These are phyloP conservation scores for Ichneumoninae sp. DNA, from an alignment of 2,888 invertebrate species.

Conservation along the genomic window DNA sequence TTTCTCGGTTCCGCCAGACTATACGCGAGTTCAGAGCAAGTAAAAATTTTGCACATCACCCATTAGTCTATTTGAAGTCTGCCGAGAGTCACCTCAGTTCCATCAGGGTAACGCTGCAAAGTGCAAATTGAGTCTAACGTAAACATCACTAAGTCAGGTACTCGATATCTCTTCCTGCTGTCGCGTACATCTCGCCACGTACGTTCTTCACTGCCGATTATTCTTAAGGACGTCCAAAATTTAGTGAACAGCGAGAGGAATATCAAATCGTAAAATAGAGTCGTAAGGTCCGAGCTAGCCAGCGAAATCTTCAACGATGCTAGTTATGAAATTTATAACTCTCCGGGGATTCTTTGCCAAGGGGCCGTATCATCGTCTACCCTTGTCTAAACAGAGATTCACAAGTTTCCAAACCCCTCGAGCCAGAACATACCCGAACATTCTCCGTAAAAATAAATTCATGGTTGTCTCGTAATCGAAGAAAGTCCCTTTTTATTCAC, in stretches of 20 bases:
- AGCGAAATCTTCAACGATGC: constrained; percentile 49
- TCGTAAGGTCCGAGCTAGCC: constrained; percentile 27
- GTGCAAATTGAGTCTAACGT: constrained; percentile 6
- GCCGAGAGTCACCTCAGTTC: no score
- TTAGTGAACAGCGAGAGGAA: constrained; percentile 22
- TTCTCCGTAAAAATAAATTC: constrained; percentile 14
- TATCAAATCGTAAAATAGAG: constrained; percentile 53
- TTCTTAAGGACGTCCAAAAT: constrained; percentile 39
- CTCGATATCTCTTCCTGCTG: not conserved
- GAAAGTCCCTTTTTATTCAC: not conserved
- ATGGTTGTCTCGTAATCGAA: constrained; percentile 9
- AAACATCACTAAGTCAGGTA: constrained; percentile 23
- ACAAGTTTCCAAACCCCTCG: constrained; percentile 31
- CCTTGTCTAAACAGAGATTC: constrained; percentile 55
- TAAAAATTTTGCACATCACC: no score
- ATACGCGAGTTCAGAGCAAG: no score
- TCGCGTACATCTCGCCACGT: not conserved
- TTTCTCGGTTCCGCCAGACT: no score
- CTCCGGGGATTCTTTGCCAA: constrained; percentile 56
- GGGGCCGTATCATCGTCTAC: constrained; percentile 29
- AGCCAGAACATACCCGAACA: constrained; percentile 21
- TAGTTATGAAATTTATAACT: constrained; percentile 50
- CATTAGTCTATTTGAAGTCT: no score
- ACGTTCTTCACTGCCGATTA: constrained; percentile 34
- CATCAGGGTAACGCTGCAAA: not conserved